A percentile compares a stretch with the other conserved stretches of the same genome.
phyloP scores from a whole-genome alignment of 2,888 invertebrate species.

The Schrankia costaestrigalis region DNA sequence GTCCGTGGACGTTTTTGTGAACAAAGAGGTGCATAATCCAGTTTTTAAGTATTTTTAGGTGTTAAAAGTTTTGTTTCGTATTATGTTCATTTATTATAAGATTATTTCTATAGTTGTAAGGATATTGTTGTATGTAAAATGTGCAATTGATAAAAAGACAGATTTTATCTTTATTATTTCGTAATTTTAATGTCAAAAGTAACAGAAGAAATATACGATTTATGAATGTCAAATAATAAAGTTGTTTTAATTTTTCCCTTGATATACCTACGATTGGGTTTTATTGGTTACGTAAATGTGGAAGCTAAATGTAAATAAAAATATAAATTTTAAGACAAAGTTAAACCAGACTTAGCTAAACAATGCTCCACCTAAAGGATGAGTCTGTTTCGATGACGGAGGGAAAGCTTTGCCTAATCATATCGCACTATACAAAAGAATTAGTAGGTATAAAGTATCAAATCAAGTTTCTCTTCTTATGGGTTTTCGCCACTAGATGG shows the following conservation, averaged over 20 bases:
- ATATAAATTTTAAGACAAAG: no score
- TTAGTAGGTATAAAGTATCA: no score
- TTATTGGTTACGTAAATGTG: no score
- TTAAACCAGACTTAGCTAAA: no score
- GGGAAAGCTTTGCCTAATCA: no score
- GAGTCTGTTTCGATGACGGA: no score
- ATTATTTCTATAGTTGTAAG: constrained; percentile 38
- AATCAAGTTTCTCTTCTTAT: no score
- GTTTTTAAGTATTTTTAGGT: constrained; percentile 28
- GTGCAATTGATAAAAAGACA: constrained; percentile 45
- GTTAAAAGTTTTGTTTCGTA: constrained; percentile 29
- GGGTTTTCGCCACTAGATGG: no score
- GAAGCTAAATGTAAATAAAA: no score
- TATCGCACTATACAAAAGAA: no score
- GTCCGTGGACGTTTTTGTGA: no score
- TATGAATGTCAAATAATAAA: constrained; percentile 60
- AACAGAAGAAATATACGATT: constrained; percentile 67
- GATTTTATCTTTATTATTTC: constrained; percentile 52
- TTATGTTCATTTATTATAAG: constrained; percentile 31
- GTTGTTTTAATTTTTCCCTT: constrained; percentile 35
- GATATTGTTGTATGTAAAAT: constrained; percentile 34
- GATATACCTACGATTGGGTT: neutral
- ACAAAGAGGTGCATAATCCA: constrained; percentile 30
- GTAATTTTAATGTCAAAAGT: constrained; percentile 41
- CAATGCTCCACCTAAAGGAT: no score